A percentile compares a stretch with the other conserved stretches of the same genome.
Evolutionary conservation across 2,888 invertebrate genomes (phyloP).

Genomic region (Zaprionus obscuricornis): DNA sequence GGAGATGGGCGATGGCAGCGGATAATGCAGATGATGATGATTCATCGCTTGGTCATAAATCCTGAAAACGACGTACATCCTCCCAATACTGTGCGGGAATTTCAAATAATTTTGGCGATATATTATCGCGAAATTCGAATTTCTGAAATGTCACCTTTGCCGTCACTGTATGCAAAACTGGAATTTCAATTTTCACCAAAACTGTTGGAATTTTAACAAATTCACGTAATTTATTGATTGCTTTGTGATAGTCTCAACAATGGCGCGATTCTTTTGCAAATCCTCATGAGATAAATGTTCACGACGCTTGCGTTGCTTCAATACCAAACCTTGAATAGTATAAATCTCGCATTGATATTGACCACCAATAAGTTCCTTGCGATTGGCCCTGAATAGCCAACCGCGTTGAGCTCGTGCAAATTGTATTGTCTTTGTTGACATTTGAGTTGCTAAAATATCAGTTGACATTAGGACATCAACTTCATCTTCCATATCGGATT

Average conservation of each 20-base stretch:
- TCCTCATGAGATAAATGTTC: slow-evolving; percentile 98
- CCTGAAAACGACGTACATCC: too few relatives aligned
- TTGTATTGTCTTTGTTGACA: slow-evolving; percentile 98
- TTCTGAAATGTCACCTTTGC: slow-evolving; percentile 99
- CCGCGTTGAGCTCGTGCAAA: slow-evolving; percentile 96
- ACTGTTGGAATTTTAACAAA: slow-evolving; percentile 98
- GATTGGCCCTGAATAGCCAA: slow-evolving; percentile 97
- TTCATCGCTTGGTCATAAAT: not conserved
- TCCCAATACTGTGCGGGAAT: too few relatives aligned
- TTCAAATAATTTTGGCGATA: too few relatives aligned
- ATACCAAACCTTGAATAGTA: slow-evolving; percentile 93
- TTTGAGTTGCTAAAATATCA: slow-evolving; percentile 98
- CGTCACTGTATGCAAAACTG: slow-evolving; percentile 98
- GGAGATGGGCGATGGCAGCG: slow-evolving; percentile 17
- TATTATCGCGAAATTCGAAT: slow-evolving; percentile 95
- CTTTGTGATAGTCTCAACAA: slow-evolving; percentile 97
- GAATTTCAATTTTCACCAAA: slow-evolving; percentile 99
- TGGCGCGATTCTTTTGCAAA: slow-evolving; percentile 97
- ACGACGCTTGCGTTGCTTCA: slow-evolving; percentile 96
- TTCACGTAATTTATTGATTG: slow-evolving; percentile 96
- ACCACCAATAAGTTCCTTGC: slow-evolving; percentile 94
- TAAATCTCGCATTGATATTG: slow-evolving; percentile 96
- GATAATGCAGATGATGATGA: not conserved
- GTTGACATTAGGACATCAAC: slow-evolving; percentile 99
- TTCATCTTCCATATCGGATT: slow-evolving; percentile 98